A percentile compares a stretch with the other conserved stretches of the same genome.
Evolutionary conservation across 1,140 invertebrate genomes (phyloP).

Genomic region (Leptestheria dahalacensis): DNA sequence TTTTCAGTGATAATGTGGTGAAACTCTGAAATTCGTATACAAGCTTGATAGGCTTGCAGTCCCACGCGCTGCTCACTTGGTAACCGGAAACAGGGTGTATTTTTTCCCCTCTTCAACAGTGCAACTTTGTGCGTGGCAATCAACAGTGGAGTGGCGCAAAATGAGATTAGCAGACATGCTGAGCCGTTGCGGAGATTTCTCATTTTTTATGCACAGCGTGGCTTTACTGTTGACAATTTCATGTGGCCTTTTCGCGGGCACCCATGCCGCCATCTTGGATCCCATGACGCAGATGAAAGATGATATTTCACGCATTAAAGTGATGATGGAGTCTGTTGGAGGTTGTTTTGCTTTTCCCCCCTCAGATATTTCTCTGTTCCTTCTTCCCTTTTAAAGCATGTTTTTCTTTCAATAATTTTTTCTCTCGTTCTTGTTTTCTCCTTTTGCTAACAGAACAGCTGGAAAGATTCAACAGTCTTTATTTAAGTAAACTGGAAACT

Average conservation of each 20-base stretch:
- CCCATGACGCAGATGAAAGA: constrained; percentile 16
- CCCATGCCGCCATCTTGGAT: constrained; percentile 11
- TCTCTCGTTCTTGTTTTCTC: neutral
- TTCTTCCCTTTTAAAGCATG: neutral
- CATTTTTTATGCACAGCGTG: neutral
- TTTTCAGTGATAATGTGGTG: too few species aligned
- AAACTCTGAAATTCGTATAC: too few species aligned
- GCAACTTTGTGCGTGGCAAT: neutral
- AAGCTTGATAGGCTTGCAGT: too few species aligned
- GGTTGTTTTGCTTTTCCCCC: neutral
- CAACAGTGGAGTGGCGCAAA: neutral
- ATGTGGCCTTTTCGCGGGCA: neutral
- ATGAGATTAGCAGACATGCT: neutral
- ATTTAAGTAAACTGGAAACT: constrained; percentile 27
- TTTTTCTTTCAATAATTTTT: neutral
- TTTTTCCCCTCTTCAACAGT: too few species aligned
- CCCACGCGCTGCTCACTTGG: too few species aligned
- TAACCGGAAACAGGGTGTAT: too few species aligned
- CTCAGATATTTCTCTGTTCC: neutral
- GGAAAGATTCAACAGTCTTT: constrained; percentile 28
- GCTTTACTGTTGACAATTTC: neutral
- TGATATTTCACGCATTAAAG: constrained; percentile 17
- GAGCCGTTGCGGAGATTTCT: neutral
- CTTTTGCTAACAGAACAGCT: constrained; percentile 25
- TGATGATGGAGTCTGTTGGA: constrained; percentile 17